These are phyloP conservation scores for Liodrosophila aerea DNA, from an alignment of 2,888 invertebrate genomes.

Conservation along the genomic window DNA sequence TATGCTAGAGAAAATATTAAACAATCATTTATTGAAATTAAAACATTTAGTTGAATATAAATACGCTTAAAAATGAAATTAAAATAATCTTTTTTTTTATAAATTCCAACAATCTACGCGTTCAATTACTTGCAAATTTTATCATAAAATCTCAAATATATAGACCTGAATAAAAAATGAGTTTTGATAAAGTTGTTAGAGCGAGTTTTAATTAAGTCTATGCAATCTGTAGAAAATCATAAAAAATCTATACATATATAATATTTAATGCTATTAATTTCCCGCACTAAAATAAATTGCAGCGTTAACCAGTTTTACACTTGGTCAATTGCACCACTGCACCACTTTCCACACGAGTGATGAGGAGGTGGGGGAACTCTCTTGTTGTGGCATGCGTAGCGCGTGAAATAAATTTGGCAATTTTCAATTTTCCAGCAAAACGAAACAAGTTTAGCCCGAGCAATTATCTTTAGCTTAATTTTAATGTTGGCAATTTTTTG, in stretches of 20 bases:
- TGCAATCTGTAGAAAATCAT: conserved; percentile 8
- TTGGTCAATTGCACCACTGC: conserved; percentile 41
- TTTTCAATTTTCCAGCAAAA: conserved; percentile 56
- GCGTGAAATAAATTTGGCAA: conserved; percentile 41
- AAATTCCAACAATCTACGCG: conserved; percentile 17
- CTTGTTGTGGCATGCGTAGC: conserved; percentile 14
- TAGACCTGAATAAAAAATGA: conserved; percentile 13
- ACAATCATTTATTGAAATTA: no score
- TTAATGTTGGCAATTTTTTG: conserved; percentile 23
- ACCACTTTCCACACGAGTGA: conserved; percentile 41
- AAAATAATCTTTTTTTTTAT: not conserved
- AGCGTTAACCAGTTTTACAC: conserved; percentile 60
- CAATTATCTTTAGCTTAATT: conserved; percentile 71
- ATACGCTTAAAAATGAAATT: no score
- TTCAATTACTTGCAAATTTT: conserved; percentile 24
- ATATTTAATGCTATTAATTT: conserved; percentile 37
- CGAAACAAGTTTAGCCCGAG: conserved; percentile 48
- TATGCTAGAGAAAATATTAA: no score
- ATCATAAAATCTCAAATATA: conserved; percentile 4
- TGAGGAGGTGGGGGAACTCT: not conserved
- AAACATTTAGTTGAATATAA: no score
- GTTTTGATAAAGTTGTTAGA: conserved; percentile 24
- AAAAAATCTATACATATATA: conserved; percentile 2
- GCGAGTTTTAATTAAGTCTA: conserved; percentile 60
- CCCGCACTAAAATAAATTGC: conserved; percentile 42